Conservation (phyloP, 2,113 vertebrate species). For the Lanius ludovicianus region DNA sequence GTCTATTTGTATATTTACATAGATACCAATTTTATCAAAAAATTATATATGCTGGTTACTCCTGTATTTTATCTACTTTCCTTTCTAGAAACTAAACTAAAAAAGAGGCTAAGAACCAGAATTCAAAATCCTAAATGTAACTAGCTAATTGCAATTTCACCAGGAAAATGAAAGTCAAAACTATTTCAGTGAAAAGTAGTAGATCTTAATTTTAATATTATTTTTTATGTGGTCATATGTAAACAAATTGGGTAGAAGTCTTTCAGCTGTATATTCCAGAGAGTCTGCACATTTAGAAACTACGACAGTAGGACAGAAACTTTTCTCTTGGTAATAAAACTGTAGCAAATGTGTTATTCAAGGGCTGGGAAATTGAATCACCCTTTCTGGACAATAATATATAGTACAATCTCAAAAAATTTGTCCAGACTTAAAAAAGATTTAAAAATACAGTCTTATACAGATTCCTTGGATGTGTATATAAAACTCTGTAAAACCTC, state of each 20-base stretch:
- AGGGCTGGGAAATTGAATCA: neutral
- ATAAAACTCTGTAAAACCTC: neutral
- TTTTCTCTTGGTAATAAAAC: neutral
- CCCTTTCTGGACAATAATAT: neutral
- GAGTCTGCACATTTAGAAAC: neutral
- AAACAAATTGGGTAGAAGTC: neutral
- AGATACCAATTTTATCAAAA: neutral
- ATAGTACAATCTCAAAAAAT: neutral
- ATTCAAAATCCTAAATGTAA: neutral
- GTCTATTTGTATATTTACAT: neutral
- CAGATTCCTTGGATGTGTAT: neutral
- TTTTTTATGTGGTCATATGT: neutral
- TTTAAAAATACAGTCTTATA: neutral
- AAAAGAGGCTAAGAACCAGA: neutral
- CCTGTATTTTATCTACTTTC: neutral
- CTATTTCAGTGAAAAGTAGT: neutral
- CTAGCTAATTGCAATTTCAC: neutral
- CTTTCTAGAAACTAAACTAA: neutral
- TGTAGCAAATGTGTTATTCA: neutral
- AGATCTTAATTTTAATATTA: neutral
- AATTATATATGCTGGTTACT: no score
- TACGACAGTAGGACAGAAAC: neutral
- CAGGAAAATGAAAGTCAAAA: neutral
- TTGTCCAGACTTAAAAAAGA: neutral
- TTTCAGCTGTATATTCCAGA: neutral